A percentile compares a stretch with the other conserved stretches of the same genome.
These are phyloP conservation scores for Mechanitis messenoides DNA, from an alignment of 2,888 invertebrate genomes.

Conservation along the genomic window DNA sequence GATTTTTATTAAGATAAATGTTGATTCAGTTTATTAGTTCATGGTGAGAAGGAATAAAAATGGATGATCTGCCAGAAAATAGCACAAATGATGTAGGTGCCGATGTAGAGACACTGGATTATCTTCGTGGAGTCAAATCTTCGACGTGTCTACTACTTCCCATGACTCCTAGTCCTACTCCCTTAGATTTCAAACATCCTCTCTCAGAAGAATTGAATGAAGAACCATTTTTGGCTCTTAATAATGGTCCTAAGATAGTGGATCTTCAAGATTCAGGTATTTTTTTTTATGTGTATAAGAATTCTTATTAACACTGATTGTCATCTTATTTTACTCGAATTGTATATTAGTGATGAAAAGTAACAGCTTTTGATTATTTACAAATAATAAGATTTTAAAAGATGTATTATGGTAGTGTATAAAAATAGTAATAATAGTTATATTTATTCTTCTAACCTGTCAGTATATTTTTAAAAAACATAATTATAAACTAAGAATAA, in stretches of 20 bases:
- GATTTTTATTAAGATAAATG: too few species aligned
- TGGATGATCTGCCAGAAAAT: slow-evolving; percentile 59
- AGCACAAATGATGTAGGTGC: slow-evolving; percentile 42
- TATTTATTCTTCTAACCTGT: too few species aligned
- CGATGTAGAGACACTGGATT: slow-evolving; percentile 61
- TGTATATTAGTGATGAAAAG: too few species aligned
- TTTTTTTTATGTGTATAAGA: too few species aligned
- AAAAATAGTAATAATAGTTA: too few species aligned
- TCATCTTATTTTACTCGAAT: too few species aligned
- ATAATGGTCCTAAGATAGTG: slow-evolving; percentile 51
- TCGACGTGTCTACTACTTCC: slow-evolving; percentile 80
- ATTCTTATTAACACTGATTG: too few species aligned
- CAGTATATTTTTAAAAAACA: not conserved
- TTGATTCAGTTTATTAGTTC: too few species aligned
- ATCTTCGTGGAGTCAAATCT: slow-evolving; percentile 78
- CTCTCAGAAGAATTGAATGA: slow-evolving; percentile 73
- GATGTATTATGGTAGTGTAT: too few species aligned
- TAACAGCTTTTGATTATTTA: too few species aligned
- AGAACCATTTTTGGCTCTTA: slow-evolving; percentile 59
- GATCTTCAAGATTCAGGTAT: slow-evolving; percentile 57
- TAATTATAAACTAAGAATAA: not conserved
- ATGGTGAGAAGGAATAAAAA: slow-evolving; percentile 23
- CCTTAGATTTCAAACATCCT: slow-evolving; percentile 76
- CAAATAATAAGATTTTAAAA: too few species aligned
- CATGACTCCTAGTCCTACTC: slow-evolving; percentile 78